Base-by-base conservation (phyloP, 2,888 invertebrate species). In the Drosophila mulleri region DNA sequence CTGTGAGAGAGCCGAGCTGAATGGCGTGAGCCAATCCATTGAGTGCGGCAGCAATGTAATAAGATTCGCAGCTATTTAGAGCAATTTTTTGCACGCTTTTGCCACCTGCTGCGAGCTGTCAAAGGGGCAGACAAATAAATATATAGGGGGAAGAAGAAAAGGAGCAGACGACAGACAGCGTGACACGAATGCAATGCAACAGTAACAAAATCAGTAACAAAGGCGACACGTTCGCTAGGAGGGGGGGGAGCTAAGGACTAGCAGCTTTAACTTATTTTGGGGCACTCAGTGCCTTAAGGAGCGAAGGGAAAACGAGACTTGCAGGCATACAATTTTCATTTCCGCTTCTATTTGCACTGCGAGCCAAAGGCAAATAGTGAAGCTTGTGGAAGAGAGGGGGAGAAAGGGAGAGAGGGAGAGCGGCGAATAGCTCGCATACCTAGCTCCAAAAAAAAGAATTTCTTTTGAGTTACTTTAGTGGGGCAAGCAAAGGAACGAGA, bases 321-420 rank as follows among this genome's bases (percentile, higher is more conserved):
- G 48, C 75, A 77, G 81, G 83, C 80, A 80, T 71, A 83, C 80
- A 83, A 80, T 80, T 82, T 82, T 82, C 81, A 82, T 82, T 82
- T 82, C 81, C 81, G 70, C 77, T 75, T 83, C 72, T 83, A 72
- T 83, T 80, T 83, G 81, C 72, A 77, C 80, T 66, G 69, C 48
- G n/a, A 62, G 65, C 72, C 80, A 80, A 73, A 70, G 67, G 77
- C 69, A 76, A 69, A 76, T 61, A 58, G 61, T 11, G 26, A 32
- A 8, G 12, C 16, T n/a, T n/a, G n/a, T n/a, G n/a, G n/a, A n/a
- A n/a, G 26, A 12, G 48, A 6, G 11, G 1, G 12, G 6, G 48
- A 6, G 11, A 2, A 16, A 7, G 39, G 6, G 16, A 2, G 16
- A 14, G 11, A 29, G 48, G 7, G 48, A 3, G 29, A 12, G 29